These are phyloP conservation scores for Andrena fulva DNA, from an alignment of 2,888 invertebrate species.

Conservation along the genomic window DNA sequence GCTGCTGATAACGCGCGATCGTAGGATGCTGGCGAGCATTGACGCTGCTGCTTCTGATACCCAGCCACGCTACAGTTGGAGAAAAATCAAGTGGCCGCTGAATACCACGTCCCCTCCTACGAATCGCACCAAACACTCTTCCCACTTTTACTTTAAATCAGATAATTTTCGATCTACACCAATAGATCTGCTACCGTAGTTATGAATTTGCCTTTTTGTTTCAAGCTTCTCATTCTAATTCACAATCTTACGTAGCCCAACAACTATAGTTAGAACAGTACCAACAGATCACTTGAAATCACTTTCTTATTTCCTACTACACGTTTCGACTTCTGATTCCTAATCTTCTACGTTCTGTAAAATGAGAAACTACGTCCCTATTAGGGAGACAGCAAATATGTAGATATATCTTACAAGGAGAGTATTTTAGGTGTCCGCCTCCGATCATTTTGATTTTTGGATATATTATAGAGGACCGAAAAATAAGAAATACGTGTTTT, in stretches of 20 bases:
- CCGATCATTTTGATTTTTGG: too few species aligned
- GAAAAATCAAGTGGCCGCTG: conserved; percentile 9
- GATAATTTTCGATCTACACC: background rate
- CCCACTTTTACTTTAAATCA: background rate
- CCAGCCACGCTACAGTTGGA: conserved; percentile 1
- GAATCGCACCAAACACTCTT: background rate
- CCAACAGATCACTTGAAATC: background rate
- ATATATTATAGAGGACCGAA: too few species aligned
- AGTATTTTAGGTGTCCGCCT: too few species aligned
- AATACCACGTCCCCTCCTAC: background rate
- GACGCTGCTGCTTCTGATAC: conserved; percentile 67
- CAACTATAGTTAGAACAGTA: background rate
- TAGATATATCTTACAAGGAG: too few species aligned
- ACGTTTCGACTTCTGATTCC: too few species aligned
- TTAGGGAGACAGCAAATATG: too few species aligned
- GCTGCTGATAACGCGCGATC: conserved; percentile 62
- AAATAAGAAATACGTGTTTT: too few species aligned
- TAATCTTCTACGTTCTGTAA: too few species aligned
- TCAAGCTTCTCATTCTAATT: background rate
- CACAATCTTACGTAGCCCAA: background rate
- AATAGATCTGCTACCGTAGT: background rate
- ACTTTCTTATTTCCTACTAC: too few species aligned
- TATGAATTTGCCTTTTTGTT: background rate
- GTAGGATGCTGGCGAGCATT: conserved; percentile 70
- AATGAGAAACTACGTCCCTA: too few species aligned